Percentiles rank a stretch among this genome's conserved stretches.
Conservation (phyloP, 2,888 invertebrate species). For the Melieria crassipennis region DNA sequence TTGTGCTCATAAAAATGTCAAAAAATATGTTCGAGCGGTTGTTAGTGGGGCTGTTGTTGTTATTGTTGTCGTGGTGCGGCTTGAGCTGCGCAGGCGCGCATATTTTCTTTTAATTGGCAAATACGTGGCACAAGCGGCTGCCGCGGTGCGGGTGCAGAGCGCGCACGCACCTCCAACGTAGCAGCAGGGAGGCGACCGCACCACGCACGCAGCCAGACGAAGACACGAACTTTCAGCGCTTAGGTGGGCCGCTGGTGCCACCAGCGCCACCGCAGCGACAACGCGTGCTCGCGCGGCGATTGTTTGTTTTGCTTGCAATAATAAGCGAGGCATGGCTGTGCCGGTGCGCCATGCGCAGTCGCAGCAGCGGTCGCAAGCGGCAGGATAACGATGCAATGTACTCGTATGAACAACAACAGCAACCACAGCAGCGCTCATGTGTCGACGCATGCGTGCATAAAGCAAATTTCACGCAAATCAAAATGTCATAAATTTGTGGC, state of each 20-base stretch:
- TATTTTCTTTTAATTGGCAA: slow-evolving; percentile 58
- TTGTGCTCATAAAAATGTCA: slow-evolving; percentile 63
- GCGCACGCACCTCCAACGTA: slow-evolving; percentile 54
- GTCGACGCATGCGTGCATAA: slow-evolving; percentile 58
- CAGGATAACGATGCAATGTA: slow-evolving; percentile 52
- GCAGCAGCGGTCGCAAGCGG: slow-evolving; percentile 31
- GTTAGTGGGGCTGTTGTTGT: slow-evolving; percentile 30
- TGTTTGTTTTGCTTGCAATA: background rate
- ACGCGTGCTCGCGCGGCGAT: background rate
- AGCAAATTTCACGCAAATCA: slow-evolving; percentile 64
- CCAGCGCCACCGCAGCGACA: background rate
- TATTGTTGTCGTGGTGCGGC: slow-evolving; percentile 11
- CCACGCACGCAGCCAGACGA: slow-evolving; percentile 2
- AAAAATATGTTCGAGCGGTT: slow-evolving; percentile 49
- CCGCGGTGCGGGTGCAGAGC: background rate
- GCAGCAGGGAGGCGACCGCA: slow-evolving; percentile 28
- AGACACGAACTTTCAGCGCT: no score
- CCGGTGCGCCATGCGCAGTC: background rate
- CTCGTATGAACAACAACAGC: background rate
- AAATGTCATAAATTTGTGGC: slow-evolving; percentile 59
- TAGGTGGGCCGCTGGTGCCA: background rate
- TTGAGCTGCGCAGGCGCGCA: slow-evolving; percentile 43
- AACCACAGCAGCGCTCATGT: slow-evolving; percentile 33
- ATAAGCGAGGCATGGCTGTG: background rate
- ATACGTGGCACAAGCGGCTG: background rate